Percentiles rank a stretch among this genome's conserved stretches.
phyloP scores from a whole-genome alignment of 1,140 invertebrate genomes.

The Dinothrombium tinctorium region DNA sequence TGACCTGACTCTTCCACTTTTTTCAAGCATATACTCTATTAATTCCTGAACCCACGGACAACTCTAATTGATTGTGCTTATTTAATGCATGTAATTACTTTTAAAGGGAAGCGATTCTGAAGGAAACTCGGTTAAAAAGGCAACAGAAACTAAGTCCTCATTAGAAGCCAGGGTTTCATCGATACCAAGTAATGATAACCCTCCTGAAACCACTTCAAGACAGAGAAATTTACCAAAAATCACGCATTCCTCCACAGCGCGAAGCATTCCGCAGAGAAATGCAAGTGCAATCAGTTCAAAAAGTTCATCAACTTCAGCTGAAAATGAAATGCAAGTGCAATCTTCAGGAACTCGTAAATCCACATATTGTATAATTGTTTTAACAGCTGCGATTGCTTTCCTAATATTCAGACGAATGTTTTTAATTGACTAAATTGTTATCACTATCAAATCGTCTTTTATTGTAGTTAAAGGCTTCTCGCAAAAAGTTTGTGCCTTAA shows the following conservation, averaged over 20 bases:
- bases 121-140: background rate
- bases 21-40: no score
- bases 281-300: background rate
- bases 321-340: background rate
- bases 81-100: no score
- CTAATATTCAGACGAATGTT: slow-evolving; percentile 1
- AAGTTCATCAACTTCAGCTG: background rate
- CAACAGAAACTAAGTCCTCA: background rate
- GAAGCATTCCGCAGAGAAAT: background rate
- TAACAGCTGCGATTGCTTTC: background rate
- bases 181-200: background rate
- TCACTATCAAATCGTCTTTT: no score
- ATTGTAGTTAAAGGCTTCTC: no score
- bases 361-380: background rate
- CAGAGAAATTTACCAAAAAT: background rate
- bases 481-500: no score
- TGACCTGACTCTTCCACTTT: no score
- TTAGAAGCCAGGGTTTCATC: background rate
- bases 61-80: no score
- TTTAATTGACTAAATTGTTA: no score
- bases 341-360: background rate
- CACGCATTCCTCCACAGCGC: background rate
- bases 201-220: background rate
- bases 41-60: no score
- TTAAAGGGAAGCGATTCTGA: no score